Evolutionary conservation across 2,888 invertebrate genomes (phyloP).

Genomic region (Pterobdella sp.): DNA sequence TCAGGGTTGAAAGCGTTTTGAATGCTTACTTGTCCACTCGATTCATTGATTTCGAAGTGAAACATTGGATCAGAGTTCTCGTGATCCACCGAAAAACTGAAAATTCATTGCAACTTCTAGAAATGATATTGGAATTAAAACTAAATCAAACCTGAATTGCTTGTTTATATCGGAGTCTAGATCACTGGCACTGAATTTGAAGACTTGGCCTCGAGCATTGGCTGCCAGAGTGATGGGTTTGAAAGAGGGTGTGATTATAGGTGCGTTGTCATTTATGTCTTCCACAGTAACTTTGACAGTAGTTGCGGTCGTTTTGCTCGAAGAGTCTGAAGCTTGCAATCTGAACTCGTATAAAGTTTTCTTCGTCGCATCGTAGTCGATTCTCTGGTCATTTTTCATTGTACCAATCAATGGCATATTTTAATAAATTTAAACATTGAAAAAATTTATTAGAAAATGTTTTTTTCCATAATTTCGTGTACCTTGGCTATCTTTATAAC

Average conservation of each 20-base stretch:
- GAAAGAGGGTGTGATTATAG: conserved; percentile 60
- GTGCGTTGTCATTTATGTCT: conserved; percentile 94
- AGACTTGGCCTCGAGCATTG: conserved; percentile 79
- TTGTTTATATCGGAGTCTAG: conserved; percentile 76
- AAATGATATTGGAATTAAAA: not conserved
- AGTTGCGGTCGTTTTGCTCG: conserved; percentile 10
- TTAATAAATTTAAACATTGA: no score
- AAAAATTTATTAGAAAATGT: no score
- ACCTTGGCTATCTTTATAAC: conserved; percentile 36
- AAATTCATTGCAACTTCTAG: not conserved
- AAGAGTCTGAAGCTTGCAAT: conserved; percentile 32
- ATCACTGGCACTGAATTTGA: conserved; percentile 88
- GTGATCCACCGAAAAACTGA: conserved; percentile 38
- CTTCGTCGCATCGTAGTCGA: conserved; percentile 34
- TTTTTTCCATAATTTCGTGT: no score
- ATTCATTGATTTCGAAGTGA: conserved; percentile 33
- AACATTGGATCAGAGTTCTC: conserved; percentile 34
- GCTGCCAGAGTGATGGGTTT: conserved; percentile 59
- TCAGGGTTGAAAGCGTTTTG: conserved; percentile 43
- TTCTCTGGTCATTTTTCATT: conserved; percentile 30
- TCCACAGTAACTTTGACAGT: conserved; percentile 52
- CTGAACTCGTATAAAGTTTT: conserved; percentile 28
- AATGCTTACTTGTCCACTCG: conserved; percentile 34
- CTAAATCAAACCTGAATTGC: conserved; percentile 41
- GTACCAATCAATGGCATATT: no score